Conservation (phyloP, 2,797 vertebrate genomes). For the Crocodylus rhombifer region DNA sequence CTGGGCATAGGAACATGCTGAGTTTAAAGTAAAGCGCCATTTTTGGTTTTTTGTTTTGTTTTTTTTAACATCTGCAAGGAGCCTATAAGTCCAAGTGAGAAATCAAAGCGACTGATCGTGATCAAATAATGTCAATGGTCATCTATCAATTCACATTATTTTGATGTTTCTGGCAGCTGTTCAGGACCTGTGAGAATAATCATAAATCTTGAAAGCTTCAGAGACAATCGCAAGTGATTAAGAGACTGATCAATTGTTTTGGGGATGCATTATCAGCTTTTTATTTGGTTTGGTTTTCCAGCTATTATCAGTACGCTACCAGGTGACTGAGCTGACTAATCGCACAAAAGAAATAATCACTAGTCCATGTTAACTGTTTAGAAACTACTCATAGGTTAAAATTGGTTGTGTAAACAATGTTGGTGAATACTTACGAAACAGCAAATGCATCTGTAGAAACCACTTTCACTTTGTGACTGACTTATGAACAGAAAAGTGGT, state of each 20-base stretch:
- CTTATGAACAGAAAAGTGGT: background rate
- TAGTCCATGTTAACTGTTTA: background rate
- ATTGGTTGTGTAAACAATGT: too few species aligned
- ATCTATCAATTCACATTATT: background rate
- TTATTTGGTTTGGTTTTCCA: background rate
- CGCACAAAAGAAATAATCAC: background rate
- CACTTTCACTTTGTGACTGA: background rate
- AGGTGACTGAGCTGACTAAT: background rate
- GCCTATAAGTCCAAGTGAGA: too few species aligned
- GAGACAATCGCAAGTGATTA: background rate
- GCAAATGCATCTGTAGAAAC: too few species aligned
- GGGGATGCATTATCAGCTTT: background rate
- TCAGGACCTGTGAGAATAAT: background rate
- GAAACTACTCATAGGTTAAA: too few species aligned
- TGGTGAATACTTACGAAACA: too few species aligned
- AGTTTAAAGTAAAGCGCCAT: too few species aligned
- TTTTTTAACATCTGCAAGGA: background rate
- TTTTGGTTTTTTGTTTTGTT: too few species aligned
- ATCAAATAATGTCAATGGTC: too few species aligned
- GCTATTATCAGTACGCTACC: background rate
- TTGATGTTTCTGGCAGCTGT: background rate
- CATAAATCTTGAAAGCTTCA: background rate
- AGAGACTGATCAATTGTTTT: background rate
- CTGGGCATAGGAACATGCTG: too few species aligned
- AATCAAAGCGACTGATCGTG: background rate